Conservation (phyloP, 2,888 invertebrate species). For the Lithophane socia region DNA sequence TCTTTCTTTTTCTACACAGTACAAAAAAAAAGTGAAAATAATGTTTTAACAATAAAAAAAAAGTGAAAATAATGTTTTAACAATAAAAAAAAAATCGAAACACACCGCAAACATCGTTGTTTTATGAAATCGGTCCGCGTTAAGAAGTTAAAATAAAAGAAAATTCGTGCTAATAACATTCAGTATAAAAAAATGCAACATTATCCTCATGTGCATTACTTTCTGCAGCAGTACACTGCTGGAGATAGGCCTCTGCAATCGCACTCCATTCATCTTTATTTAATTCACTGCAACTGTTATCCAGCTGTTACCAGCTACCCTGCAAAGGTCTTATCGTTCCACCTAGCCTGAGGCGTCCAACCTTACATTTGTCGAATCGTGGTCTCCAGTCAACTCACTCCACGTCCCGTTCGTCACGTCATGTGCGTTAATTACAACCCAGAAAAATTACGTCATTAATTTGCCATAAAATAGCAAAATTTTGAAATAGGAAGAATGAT, state of each 20-base stretch:
- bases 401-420: not conserved
- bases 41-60: too few species aligned
- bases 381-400: not conserved
- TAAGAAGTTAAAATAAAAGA: too few species aligned
- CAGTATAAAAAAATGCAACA: not conserved
- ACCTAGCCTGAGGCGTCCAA: not conserved
- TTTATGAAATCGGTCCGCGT: too few species aligned
- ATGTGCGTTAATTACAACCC: too few species aligned
- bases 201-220: not conserved
- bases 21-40: too few species aligned
- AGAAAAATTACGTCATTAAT: not conserved
- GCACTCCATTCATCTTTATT: not conserved
- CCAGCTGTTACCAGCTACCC: not conserved
- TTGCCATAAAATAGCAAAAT: not conserved
- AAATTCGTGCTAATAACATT: not conserved
- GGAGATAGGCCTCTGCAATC: not conserved
- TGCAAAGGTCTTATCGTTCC: not conserved
- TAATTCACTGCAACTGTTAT: not conserved
- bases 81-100: too few species aligned
- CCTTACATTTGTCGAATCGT: not conserved
- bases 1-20: too few species aligned
- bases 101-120: too few species aligned
- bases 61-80: too few species aligned
- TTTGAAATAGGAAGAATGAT: not conserved
- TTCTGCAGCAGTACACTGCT: not conserved